These are phyloP conservation scores for Ancistrus triradiatus DNA, from an alignment of 2,113 vertebrate species.

Conservation along the genomic window DNA sequence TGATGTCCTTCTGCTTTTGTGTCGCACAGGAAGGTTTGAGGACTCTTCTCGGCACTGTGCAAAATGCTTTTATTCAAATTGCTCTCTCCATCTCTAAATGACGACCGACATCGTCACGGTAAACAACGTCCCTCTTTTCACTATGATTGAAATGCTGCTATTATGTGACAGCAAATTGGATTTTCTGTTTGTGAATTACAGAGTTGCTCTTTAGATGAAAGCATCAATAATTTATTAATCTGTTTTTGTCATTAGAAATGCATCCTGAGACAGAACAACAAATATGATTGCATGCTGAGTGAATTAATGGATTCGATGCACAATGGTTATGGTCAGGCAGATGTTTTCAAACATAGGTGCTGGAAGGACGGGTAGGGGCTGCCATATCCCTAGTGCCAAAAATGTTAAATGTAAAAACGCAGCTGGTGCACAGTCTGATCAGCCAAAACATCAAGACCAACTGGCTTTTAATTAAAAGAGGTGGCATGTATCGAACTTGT, in stretches of 20 bases:
- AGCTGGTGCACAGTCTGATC: too few relatives aligned
- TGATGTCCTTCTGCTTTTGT: conserved; percentile 2
- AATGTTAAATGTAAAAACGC: too few relatives aligned
- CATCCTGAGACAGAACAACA: conserved; percentile 18
- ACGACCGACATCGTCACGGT: conserved; percentile 6
- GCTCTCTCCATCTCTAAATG: conserved; percentile 10
- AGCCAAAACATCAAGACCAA: too few relatives aligned
- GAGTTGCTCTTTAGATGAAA: conserved; percentile 19
- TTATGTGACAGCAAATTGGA: conserved; percentile 38
- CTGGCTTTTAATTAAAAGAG: too few relatives aligned
- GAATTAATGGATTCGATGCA: too few relatives aligned
- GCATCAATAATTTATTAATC: conserved; percentile 39
- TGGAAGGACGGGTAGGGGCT: too few relatives aligned
- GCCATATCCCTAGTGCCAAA: too few relatives aligned
- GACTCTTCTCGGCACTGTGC: conserved; percentile 10
- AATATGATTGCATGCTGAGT: not conserved
- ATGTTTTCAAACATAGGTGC: too few relatives aligned
- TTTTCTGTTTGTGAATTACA: conserved; percentile 38
- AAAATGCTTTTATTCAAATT: conserved; percentile 30
- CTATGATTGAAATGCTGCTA: conserved; percentile 18
- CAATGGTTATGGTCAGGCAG: too few relatives aligned
- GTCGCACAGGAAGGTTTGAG: conserved; percentile 4
- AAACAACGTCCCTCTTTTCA: conserved; percentile 25
- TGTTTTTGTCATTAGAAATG: conserved; percentile 39
- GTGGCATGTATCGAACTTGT: too few relatives aligned